Evolutionary conservation across 2,888 invertebrate species (phyloP).

Genomic region (Chymomyza fuscimana): DNA sequence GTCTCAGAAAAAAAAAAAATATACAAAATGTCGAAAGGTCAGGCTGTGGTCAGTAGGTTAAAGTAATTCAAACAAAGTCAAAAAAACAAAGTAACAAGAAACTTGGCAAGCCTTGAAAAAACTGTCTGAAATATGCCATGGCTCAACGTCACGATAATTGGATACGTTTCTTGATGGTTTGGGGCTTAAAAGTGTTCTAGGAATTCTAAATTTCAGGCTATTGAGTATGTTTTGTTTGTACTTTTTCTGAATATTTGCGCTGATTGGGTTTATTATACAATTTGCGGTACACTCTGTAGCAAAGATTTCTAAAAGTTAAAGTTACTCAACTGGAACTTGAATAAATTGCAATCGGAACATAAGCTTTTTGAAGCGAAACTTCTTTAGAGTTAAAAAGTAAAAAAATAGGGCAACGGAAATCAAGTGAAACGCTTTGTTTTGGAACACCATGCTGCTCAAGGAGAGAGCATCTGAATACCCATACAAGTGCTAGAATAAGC

Average conservation of each 20-base stretch:
- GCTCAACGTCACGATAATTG: neutral
- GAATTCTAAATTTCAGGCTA: neutral
- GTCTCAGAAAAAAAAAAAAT: neutral
- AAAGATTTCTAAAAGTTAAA: neutral
- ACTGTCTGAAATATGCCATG: neutral
- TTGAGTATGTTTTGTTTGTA: neutral
- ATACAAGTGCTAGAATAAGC: too few species aligned
- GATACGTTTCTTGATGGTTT: neutral
- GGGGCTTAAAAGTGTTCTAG: neutral
- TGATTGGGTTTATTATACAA: neutral
- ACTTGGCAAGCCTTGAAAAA: neutral
- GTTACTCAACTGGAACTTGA: neutral
- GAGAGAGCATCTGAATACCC: too few species aligned
- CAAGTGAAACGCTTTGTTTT: too few species aligned
- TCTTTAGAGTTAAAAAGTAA: neutral
- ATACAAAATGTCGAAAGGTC: constrained; percentile 35
- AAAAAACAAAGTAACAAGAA: neutral
- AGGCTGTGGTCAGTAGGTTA: neutral
- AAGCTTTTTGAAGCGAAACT: neutral
- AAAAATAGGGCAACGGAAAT: too few species aligned
- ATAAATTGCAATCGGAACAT: neutral
- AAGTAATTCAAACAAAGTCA: neutral
- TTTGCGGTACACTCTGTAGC: neutral
- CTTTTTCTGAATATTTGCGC: neutral
- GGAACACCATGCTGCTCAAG: too few species aligned